Conservation (phyloP, 2,888 invertebrate species). For the Ochlodes sylvanus region DNA sequence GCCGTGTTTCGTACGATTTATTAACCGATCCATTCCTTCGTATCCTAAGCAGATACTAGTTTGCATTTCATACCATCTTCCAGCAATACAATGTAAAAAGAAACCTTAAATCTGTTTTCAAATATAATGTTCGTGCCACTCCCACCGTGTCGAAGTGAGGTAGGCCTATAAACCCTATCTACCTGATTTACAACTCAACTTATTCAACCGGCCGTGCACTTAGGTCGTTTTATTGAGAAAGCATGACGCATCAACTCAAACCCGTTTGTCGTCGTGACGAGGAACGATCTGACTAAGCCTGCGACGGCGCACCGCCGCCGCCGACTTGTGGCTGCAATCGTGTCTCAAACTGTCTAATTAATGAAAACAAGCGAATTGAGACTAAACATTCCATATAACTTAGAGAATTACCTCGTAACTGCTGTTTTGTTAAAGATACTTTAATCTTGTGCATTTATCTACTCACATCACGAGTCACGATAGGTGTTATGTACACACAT, state of each 20-base stretch:
- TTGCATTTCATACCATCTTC: not conserved
- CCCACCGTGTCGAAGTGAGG: slow-evolving; percentile 21
- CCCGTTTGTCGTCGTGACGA: slow-evolving; percentile 53
- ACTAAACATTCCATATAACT: slow-evolving; percentile 6
- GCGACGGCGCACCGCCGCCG: slow-evolving; percentile 41
- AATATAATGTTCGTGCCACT: slow-evolving; percentile 28
- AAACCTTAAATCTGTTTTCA: slow-evolving; percentile 34
- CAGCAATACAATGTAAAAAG: slow-evolving; percentile 4
- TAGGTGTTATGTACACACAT: not conserved
- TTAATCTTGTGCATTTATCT: not conserved
- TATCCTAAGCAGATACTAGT: not conserved
- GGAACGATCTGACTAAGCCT: slow-evolving; percentile 48
- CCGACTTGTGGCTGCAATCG: slow-evolving; percentile 56
- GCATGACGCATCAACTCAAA: slow-evolving; percentile 55
- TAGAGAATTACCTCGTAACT: not conserved
- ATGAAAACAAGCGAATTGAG: slow-evolving; percentile 37
- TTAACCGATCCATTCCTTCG: not conserved
- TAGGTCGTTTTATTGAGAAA: slow-evolving; percentile 48
- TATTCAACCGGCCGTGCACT: slow-evolving; percentile 39
- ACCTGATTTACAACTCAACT: slow-evolving; percentile 42
- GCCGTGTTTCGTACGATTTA: not conserved
- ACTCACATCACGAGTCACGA: not conserved
- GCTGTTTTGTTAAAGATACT: not conserved
- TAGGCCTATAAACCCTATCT: slow-evolving; percentile 36
- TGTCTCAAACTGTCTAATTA: slow-evolving; percentile 46